phyloP scores from a whole-genome alignment of 2,888 invertebrate genomes.

The Watsonalla binaria region DNA sequence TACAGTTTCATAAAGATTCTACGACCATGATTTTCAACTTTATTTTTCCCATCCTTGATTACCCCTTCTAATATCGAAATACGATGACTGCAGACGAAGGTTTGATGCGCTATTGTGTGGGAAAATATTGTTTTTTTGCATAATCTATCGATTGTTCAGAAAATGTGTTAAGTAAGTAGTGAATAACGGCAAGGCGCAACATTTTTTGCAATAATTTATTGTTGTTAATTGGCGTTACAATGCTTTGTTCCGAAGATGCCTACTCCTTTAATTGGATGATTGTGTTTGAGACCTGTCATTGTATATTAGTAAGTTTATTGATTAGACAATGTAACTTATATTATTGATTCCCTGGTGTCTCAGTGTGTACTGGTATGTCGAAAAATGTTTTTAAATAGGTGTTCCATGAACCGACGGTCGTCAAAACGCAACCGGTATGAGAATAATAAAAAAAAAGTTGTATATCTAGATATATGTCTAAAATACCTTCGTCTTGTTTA shows the following conservation, averaged over 20 bases:
- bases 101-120: conserved; percentile 1
- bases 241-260: background rate
- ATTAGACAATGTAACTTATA: conserved; percentile 10
- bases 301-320: conserved; percentile 8
- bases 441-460: too few relatives aligned
- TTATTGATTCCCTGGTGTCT: too few relatives aligned
- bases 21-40: too few relatives aligned
- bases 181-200: background rate
- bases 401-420: too few relatives aligned
- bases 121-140: background rate
- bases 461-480: too few relatives aligned
- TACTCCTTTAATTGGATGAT: background rate
- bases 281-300: background rate
- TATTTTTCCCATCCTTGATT: too few relatives aligned
- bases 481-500: too few relatives aligned
- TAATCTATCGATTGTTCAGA: background rate
- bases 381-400: too few relatives aligned
- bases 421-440: too few relatives aligned
- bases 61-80: background rate
- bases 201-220: background rate
- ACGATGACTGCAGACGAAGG: background rate
- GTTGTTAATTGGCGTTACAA: background rate
- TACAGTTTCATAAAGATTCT: too few relatives aligned
- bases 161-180: background rate
- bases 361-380: too few relatives aligned